Conservation (phyloP, 2,113 vertebrate genomes). For the Trachemys scripta region DNA sequence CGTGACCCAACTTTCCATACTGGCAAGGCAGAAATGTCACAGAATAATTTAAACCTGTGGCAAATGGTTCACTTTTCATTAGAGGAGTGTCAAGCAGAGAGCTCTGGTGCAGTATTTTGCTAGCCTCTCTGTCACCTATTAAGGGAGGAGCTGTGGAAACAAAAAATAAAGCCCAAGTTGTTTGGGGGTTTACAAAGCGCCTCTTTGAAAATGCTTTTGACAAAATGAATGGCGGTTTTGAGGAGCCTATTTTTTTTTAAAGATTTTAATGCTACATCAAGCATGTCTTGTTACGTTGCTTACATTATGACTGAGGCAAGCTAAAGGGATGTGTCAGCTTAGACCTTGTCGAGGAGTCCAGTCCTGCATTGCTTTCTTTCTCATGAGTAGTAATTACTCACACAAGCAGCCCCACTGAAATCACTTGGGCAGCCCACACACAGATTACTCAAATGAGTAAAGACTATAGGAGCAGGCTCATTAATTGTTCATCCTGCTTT, state of each 20-base stretch:
- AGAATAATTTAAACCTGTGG: background rate
- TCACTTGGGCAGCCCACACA: background rate
- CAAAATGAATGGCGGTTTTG: conserved; percentile 67
- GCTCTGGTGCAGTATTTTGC: background rate
- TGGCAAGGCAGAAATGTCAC: background rate
- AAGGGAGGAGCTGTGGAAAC: background rate
- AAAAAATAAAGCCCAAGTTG: conserved; percentile 21
- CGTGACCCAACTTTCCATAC: background rate
- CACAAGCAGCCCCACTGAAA: background rate
- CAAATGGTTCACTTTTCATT: background rate
- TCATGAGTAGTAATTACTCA: background rate
- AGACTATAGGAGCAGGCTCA: background rate
- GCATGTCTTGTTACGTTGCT: conserved; percentile 67
- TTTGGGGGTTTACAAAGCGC: conserved; percentile 13
- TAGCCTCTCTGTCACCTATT: background rate
- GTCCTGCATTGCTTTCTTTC: conserved; percentile 22
- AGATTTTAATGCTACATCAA: conserved; percentile 66
- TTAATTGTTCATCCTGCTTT: background rate
- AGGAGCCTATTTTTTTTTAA: conserved; percentile 64
- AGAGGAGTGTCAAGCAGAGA: background rate
- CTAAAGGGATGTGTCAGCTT: conserved; percentile 42
- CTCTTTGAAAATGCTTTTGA: conserved; percentile 58
- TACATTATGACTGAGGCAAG: conserved; percentile 60
- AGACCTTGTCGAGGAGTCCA: conserved; percentile 34
- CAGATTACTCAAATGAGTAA: background rate